Conservation (phyloP, 2,888 invertebrate genomes). For the Hirtodrosophila duncani region DNA sequence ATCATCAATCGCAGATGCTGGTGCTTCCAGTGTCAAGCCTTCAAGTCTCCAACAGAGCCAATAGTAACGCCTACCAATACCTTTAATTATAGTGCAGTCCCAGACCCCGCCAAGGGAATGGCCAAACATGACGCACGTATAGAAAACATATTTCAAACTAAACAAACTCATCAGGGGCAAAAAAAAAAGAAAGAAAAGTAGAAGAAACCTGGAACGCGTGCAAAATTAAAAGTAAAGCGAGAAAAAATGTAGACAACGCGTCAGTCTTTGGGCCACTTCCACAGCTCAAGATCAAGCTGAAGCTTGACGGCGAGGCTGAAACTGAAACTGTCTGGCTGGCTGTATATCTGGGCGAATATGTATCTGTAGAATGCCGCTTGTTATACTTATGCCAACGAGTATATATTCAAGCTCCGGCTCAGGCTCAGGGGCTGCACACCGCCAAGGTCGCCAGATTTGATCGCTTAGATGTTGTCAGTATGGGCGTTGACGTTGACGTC, state of each 20-base stretch:
- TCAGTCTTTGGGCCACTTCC: conserved; percentile 29
- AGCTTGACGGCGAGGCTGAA: not conserved
- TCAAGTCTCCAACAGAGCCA: conserved; percentile 47
- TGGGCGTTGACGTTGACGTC: conserved; percentile 40
- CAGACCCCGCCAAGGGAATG: conserved; percentile 28
- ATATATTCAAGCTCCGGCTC: no score
- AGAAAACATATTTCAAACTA: conserved; percentile 73
- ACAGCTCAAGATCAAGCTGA: conserved; percentile 8
- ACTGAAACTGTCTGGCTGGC: conserved; percentile 13
- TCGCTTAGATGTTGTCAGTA: conserved; percentile 44
- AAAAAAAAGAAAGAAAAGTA: conserved; percentile 8
- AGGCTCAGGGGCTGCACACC: conserved; percentile 40
- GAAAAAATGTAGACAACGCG: conserved; percentile 43
- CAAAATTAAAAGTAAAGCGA: conserved; percentile 68
- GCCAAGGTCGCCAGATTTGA: conserved; percentile 50
- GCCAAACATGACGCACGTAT: conserved; percentile 70
- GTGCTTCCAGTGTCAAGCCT: conserved; percentile 13
- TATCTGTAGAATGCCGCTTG: no score
- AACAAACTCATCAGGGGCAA: conserved; percentile 64
- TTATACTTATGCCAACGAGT: no score
- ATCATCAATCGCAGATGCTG: no score
- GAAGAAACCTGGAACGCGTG: conserved; percentile 53
- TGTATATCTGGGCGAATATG: no score
- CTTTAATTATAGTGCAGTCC: conserved; percentile 63
- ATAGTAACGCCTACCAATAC: conserved; percentile 73